phyloP scores from a whole-genome alignment of 1,140 invertebrate species.

The Lasaia peninsularis region DNA sequence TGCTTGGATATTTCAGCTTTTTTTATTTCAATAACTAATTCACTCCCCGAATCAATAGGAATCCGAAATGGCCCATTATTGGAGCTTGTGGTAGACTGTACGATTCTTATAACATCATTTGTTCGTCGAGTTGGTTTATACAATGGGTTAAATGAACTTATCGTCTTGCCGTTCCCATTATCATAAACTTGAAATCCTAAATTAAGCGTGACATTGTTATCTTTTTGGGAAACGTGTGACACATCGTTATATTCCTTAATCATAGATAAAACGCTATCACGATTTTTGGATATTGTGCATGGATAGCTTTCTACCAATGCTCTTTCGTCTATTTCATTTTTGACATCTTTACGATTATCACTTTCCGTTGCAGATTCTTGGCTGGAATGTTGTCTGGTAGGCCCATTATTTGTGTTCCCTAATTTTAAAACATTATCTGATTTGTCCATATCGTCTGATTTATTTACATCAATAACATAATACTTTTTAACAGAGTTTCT shows the following conservation, averaged over 20 bases:
- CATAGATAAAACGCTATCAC: background rate
- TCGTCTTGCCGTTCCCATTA: background rate
- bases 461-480: too few species aligned
- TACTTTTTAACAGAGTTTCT: too few species aligned
- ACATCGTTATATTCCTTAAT: background rate
- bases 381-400: too few species aligned
- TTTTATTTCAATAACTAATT: background rate
- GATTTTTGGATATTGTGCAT: background rate
- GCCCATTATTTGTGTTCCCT: too few species aligned
- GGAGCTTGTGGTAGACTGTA: background rate
- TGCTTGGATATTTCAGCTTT: background rate
- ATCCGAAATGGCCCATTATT: background rate
- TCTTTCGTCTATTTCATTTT: too few species aligned
- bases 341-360: too few species aligned
- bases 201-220: constrained; percentile 10
- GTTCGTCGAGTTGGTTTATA: background rate
- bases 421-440: too few species aligned
- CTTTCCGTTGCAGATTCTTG: too few species aligned
- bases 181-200: constrained; percentile 11
- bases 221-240: background rate
- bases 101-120: background rate
- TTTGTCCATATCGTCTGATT: too few species aligned
- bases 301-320: too few species aligned
- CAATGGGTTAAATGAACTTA: background rate
- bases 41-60: background rate